These are phyloP conservation scores for Platyscapa corneri DNA, from an alignment of 1,140 invertebrate genomes.

Conservation along the genomic window DNA sequence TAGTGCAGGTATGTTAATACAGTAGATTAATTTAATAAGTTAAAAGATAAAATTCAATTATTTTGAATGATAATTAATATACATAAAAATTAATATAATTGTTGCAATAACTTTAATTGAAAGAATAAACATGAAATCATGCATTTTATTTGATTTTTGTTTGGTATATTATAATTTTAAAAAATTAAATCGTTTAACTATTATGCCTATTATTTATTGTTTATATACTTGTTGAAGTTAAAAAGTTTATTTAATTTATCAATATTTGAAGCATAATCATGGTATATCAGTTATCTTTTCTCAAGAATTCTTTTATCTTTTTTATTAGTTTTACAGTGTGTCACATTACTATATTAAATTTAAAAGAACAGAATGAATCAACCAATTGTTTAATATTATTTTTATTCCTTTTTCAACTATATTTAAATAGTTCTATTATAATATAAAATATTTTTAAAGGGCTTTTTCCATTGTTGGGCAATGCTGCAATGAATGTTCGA, in stretches of 20 bases:
- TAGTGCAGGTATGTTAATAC: slow-evolving; percentile 78
- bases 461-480: slow-evolving; percentile 90
- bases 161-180: background rate
- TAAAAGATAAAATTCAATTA: background rate
- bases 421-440: background rate
- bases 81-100: background rate
- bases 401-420: background rate
- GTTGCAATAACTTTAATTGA: background rate
- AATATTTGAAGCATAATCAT: background rate
- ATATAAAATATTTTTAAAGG: slow-evolving; percentile 73
- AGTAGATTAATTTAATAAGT: background rate
- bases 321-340: background rate
- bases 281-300: background rate
- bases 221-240: background rate
- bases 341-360: slow-evolving; percentile 4
- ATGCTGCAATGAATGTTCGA: slow-evolving; percentile 94
- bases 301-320: background rate
- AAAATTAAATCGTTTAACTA: background rate
- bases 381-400: background rate
- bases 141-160: background rate
- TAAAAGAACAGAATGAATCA: background rate
- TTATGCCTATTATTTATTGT: background rate
- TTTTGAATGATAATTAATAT: background rate
- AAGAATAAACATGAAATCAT: background rate
- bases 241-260: background rate